These are phyloP conservation scores for Rhizoglyphus robini DNA, from an alignment of 1,140 invertebrate species.

Conservation along the genomic window DNA sequence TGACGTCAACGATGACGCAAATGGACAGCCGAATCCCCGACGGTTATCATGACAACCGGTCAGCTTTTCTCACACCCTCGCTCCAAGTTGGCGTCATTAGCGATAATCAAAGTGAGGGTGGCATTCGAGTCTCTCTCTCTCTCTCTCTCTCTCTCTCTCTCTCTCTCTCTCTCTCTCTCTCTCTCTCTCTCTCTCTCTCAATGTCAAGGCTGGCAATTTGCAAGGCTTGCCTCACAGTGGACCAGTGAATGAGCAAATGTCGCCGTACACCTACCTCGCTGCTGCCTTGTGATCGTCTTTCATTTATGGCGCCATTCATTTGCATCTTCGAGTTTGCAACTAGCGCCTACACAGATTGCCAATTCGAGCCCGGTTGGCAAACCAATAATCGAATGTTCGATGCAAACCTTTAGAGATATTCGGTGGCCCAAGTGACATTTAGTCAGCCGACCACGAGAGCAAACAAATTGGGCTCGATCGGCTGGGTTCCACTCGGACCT, in stretches of 20 bases:
- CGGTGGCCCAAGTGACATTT: too few relatives aligned
- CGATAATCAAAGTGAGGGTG: slow-evolving; percentile 5
- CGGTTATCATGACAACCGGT: slow-evolving; percentile 18
- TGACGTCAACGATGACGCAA: slow-evolving; percentile 11
- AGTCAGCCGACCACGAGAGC: background rate
- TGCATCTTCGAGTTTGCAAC: background rate
- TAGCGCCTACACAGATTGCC: background rate
- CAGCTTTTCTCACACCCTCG: slow-evolving; percentile 16
- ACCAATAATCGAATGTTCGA: too few relatives aligned
- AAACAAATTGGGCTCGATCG: background rate
- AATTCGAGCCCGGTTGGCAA: background rate
- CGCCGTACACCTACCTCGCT: background rate
- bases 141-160: background rate
- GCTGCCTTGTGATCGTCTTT: background rate
- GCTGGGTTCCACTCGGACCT: too few relatives aligned
- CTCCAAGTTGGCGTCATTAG: slow-evolving; percentile 2
- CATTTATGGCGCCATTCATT: background rate
- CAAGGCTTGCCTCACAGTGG: too few relatives aligned
- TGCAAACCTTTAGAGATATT: too few relatives aligned
- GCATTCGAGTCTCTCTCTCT: slow-evolving; percentile 1
- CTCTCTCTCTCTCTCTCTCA: background rate
- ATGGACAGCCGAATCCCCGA: slow-evolving; percentile 1
- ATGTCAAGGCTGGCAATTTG: background rate
- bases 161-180: slow-evolving; percentile 9
- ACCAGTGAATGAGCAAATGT: background rate